Evolutionary conservation across 2,888 invertebrate genomes (phyloP), one percentile per base, ranked within the genome.

Genomic region (Caenorhabditis becei): DNA sequence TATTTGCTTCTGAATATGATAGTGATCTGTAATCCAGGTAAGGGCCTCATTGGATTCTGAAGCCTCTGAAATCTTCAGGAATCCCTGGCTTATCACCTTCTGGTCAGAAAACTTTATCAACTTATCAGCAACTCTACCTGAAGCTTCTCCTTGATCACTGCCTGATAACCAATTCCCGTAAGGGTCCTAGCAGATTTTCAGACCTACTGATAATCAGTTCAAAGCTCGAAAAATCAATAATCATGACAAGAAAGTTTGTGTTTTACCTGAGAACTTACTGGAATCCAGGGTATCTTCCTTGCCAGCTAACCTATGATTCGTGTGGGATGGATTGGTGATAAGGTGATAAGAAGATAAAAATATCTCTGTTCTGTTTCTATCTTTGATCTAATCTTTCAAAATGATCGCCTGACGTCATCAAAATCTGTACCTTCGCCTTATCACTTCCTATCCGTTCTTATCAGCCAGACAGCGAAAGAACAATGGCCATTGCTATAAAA

Each of bases 1-100:
- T 71, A 41, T 8, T 5, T 71, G 16, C 24, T 71, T 20, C 44
- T 71, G 5, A 71, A 71, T 20, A 71, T 71, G 71, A 62, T 71
- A 2, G 28, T 71, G 26, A 62, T 71, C 8, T 71, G 71, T 47
- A 35, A 71, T 62, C 71, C 71, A 41, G 54, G 71, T 71, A 14
- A 66, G 66, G n/a, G n/a, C n/a, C n/a, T n/a, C n/a, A 14, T 14
- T 41, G 14, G 14, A 41, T 5, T 11, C 11, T 11, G 14, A 41
- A 41, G 14, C 8, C 8, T 2, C 8, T 11, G 11, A 41, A 41
- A 41, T 14, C 41, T 53, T 23, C 10, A 53, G 53, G 18, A 7
- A 53, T 53, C 10, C 24, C 11, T 14, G 53, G 53, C 10, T 41
- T 41, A 14, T 41, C 41, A 5, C 41, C 41, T 11, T 2, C 11